Base-by-base conservation (phyloP, 2,888 invertebrate genomes). In the Malthinus flaveolus region DNA sequence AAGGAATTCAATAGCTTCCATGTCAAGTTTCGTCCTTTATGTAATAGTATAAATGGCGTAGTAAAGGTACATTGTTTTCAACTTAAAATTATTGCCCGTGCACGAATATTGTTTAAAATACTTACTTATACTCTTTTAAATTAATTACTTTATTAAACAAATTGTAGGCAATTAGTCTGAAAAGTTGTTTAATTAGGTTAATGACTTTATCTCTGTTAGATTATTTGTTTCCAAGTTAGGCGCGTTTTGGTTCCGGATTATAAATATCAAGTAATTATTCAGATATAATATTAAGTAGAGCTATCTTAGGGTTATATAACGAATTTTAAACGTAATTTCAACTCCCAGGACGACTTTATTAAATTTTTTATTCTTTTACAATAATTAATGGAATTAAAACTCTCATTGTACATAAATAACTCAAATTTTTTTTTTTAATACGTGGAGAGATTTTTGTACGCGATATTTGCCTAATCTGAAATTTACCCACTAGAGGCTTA, bases 151-250 rank as follows among this genome's bases (percentile, higher is more conserved):
- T 58, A 58, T 52, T 49, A 52, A 48, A 57, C 33, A 47, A 49
- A 52, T 36, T 58, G 49, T 35, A 32, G 48, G 48, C 48, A 49
- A 58, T 58, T 52, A 52, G 32, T 49, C 49, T 52, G 32, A 44
- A 42, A 52, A 58, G 35, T 49, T 48, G 42, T 49, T 58, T 58
- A 58, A 58, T 58, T 58, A 58, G 58, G 48, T 53, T 52, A 58
- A 58, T 49, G 48, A 53, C 52, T 56, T 56, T 49, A 56, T 56
- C 23, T 23, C 56, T 49, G 56, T 31, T 50, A 56, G 45, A 50
- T 46, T 56, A 50, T 46, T 51, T 52, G 47, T 51, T 45, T 51
- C 39, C 34, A 51, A 52, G 15, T 46, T 52, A 57, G 47, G 32
- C 33, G 48, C 37, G 44, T 52, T 51, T 47, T 32, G 12, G 36